Percentiles rank a stretch among this genome's conserved stretches.
Conservation (phyloP, 2,113 vertebrate species). For the Engraulis encrasicolus region DNA sequence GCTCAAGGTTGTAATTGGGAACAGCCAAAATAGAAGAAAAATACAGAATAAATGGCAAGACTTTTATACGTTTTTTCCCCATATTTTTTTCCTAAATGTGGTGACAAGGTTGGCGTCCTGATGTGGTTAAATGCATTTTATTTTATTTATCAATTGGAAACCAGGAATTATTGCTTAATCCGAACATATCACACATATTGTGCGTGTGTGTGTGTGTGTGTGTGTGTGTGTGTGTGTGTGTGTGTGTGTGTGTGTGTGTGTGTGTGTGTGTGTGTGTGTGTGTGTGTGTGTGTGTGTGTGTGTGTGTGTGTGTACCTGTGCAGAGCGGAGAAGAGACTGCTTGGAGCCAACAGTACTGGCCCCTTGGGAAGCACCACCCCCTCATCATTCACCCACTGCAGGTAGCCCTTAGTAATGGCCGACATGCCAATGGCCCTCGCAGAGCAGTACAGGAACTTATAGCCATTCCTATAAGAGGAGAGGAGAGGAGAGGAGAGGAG, state of each 20-base stretch:
- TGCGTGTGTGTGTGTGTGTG: not conserved
- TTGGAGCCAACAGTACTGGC: slow-evolving; percentile 91
- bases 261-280: not conserved
- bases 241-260: not conserved
- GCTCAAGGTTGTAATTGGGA: too few species aligned
- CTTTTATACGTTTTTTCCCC: too few species aligned
- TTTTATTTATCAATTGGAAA: too few species aligned
- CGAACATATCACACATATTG: too few species aligned
- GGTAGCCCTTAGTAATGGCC: slow-evolving; percentile 88
- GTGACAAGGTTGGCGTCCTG: too few species aligned
- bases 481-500: too few species aligned
- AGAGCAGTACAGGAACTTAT: slow-evolving; percentile 96
- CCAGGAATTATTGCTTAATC: too few species aligned
- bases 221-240: not conserved
- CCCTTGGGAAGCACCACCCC: slow-evolving; percentile 88
- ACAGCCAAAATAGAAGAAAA: too few species aligned
- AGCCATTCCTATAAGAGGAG: slow-evolving; percentile 84
- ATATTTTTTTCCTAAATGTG: too few species aligned
- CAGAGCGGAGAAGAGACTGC: slow-evolving; percentile 92
- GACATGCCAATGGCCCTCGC: slow-evolving; percentile 93
- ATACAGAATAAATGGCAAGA: too few species aligned
- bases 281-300: not conserved
- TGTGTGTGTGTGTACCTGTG: slow-evolving; percentile 78
- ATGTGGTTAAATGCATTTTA: too few species aligned
- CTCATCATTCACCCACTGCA: slow-evolving; percentile 87